Percentiles rank a stretch among this genome's conserved stretches.
phyloP scores from a whole-genome alignment of 2,888 invertebrate species.

The Ormyrus thymus region DNA sequence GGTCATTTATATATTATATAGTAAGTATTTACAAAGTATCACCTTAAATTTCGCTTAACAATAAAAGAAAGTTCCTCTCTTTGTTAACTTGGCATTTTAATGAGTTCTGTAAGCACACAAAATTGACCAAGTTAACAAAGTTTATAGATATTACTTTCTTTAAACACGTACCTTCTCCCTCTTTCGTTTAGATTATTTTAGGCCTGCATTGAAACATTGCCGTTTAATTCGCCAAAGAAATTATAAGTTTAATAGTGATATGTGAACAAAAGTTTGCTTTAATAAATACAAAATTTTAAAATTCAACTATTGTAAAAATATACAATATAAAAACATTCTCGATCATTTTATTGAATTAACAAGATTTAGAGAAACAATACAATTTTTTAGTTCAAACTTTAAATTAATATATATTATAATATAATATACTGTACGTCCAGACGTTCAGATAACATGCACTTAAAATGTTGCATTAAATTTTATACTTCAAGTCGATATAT shows the following conservation, averaged over 20 bases:
- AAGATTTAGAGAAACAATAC: too few relatives aligned
- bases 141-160: constrained; percentile 46
- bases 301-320: neutral
- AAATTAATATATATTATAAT: too few relatives aligned
- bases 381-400: too few relatives aligned
- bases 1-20: neutral
- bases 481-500: too few relatives aligned
- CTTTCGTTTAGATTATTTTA: constrained; percentile 48
- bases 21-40: constrained; percentile 45
- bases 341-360: too few relatives aligned
- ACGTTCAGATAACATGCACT: too few relatives aligned
- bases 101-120: constrained; percentile 13
- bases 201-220: constrained; percentile 55
- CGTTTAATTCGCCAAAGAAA: constrained; percentile 37
- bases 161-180: constrained; percentile 8
- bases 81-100: constrained; percentile 7
- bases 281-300: constrained; percentile 6
- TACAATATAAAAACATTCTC: neutral
- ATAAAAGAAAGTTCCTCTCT: constrained; percentile 40
- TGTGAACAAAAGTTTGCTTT: constrained; percentile 15
- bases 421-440: too few relatives aligned
- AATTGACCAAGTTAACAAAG: constrained; percentile 37
- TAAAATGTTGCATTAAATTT: too few relatives aligned
- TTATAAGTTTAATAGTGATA: neutral
- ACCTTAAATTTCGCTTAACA: constrained; percentile 34